Conservation (phyloP, 30 jellyfish, hydroid and myxozoan species). For the Aurelia sp. region DNA sequence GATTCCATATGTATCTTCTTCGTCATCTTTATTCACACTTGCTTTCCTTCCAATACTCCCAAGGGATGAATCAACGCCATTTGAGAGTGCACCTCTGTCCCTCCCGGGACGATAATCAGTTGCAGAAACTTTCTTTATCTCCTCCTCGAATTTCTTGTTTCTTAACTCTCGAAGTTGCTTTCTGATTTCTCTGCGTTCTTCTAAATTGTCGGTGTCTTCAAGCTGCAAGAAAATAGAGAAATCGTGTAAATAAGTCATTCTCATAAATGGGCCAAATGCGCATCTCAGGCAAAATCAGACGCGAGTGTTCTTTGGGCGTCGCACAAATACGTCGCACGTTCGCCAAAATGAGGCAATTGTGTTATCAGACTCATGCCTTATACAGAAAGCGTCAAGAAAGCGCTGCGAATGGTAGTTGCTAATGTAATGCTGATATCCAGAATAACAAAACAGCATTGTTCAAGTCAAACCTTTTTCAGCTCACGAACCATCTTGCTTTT, state of each 20-base stretch:
- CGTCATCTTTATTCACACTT: constrained; percentile 66
- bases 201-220: constrained; percentile 89
- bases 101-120: constrained; percentile 79
- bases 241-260: too few relatives aligned
- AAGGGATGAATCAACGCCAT: constrained; percentile 76
- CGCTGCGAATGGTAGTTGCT: too few relatives aligned
- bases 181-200: constrained; percentile 96
- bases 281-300: too few relatives aligned
- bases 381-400: too few relatives aligned
- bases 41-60: constrained; percentile 55
- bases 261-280: not conserved
- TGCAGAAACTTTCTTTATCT: constrained; percentile 85
- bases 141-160: constrained; percentile 93
- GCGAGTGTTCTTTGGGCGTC: too few relatives aligned
- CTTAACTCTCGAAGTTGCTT: constrained; percentile 90
- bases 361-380: too few relatives aligned
- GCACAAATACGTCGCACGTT: too few relatives aligned
- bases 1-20: constrained; percentile 88
- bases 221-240: constrained; percentile 55
- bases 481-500: too few relatives aligned
- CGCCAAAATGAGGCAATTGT: too few relatives aligned
- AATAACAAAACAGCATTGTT: too few relatives aligned
- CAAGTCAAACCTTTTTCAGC: too few relatives aligned
- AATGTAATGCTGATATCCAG: too few relatives aligned
- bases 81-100: constrained; percentile 53